Evolutionary conservation across 2,888 invertebrate genomes (phyloP), one percentile per base, ranked within the genome.

Genomic region (Scaptomyza polygonia): DNA sequence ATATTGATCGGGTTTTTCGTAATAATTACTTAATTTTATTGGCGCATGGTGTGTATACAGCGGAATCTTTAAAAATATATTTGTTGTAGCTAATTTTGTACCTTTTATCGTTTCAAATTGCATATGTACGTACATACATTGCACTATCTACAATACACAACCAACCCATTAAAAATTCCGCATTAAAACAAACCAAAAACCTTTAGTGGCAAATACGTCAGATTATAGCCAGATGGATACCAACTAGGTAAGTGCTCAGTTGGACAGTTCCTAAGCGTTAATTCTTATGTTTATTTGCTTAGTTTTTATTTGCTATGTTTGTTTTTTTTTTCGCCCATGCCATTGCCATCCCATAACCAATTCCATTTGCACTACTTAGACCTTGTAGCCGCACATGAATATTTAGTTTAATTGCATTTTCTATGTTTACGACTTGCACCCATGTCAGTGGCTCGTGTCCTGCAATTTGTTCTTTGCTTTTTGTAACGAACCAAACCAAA

Each of bases 11-110:
- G 71, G 25, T 16, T 44, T 52, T 44, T 25, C 5, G 9, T 9
- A 12, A 30, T 14, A 44, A 56, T n/a, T 39, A 32, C 25, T 27
- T 25, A 25, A 47, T 32, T 65, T 43, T 32, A n/a, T 52, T 55
- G 53, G 70, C 82, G 86, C 69, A 83, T 83, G 83, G 83, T 83
- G 83, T 85, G 83, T 83, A 87, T 82, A n/a, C 4, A 54, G 32
- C 40, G 21, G 5, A 0, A 1, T 18, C 36, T 32, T 34, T 25
- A 5, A 12, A 43, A 43, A 44, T 39, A 4, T 16, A 16, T 36
- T 18, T 29, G 14, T 32, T 6, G 16, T 8, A 27, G 30, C 21
- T 40, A 66, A 68, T 30, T 40, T 42, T 45, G 18, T 57, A 43
- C 8, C 25, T 29, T 42, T 14, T 12, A 34, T 36, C 16, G 18